Evolutionary conservation across 2,888 invertebrate genomes (phyloP).

Genomic region (Fissipunctia ypsillon): DNA sequence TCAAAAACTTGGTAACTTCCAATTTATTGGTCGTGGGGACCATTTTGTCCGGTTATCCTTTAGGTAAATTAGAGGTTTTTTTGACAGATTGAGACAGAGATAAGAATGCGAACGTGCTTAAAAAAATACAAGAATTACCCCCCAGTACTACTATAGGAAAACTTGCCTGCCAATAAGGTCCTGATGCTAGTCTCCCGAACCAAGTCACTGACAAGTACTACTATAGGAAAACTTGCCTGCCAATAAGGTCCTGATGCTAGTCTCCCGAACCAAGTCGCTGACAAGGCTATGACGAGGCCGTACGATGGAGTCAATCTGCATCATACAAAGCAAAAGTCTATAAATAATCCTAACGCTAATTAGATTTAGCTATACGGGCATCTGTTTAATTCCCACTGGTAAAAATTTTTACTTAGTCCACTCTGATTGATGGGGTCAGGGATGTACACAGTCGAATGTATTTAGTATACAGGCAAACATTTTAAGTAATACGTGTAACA

Average conservation of each 20-base stretch:
- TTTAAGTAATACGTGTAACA: not conserved
- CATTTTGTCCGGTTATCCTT: too few species aligned
- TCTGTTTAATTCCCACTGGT: not conserved
- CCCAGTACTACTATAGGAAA: too few species aligned
- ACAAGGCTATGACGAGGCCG: conserved; percentile 66
- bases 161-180: conserved; percentile 81
- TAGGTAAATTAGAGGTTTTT: too few species aligned
- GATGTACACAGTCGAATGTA: not conserved
- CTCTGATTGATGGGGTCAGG: not conserved
- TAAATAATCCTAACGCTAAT: not conserved
- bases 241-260: conserved; percentile 82
- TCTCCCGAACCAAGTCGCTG: conserved; percentile 74
- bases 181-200: conserved; percentile 73
- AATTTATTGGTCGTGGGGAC: too few species aligned
- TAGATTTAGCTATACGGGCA: too few species aligned
- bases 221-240: conserved; percentile 65
- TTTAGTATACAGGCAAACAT: not conserved
- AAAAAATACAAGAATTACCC: too few species aligned
- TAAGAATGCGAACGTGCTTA: too few species aligned
- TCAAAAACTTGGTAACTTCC: too few species aligned
- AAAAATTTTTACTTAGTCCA: not conserved
- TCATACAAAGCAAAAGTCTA: not conserved
- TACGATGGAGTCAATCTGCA: conserved; percentile 72
- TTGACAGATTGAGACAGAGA: too few species aligned
- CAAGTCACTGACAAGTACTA: conserved; percentile 72